Evolutionary conservation across 2,888 invertebrate species (phyloP), one percentile per base, ranked within the genome.

Genomic region (Clivina fossor): DNA sequence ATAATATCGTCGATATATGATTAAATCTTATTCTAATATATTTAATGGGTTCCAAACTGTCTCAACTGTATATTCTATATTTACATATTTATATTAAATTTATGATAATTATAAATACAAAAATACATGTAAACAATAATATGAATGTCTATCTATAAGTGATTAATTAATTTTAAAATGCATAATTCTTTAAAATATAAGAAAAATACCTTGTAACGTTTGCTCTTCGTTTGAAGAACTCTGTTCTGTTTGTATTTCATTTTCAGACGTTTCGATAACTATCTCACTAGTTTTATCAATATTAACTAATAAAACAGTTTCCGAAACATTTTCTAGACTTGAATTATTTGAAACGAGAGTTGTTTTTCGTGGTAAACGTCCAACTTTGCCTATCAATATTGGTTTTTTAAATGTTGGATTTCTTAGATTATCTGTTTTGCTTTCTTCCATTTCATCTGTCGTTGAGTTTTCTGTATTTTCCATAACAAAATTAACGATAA

Each of bases 341-440:
- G n/a, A n/a, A n/a, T n/a, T 72, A 2, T 64, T 68, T n/a, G 40
- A 35, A 38, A 43, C 51, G 7, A 47, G 16, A 4, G 41, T 30
- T 28, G 41, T 54, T 64, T 75, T 79, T 64, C 76, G 77, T 1
- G 80, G 80, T 15, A 80, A 67, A 65, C 77, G 76, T 0, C 80
- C 80, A 11, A 80, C 69, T 54, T 78, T 76, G 4, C 80, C 81
- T 13, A 72, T 61, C 38, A 80, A 65, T 8, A 80, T 73, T 16
- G 80, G 81, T 68, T 78, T 80, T 63, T 81, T 80, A 66, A 80
- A 80, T 7, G 50, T 24, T 37, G 30, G 28, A 18, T 38, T 13
- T 18, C 18, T 64, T 76, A 74, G 63, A 58, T 69, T 44, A 38
- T 35, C 41, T 8, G 9, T 24, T 26, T 41, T 53, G n/a, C 22